phyloP scores from a whole-genome alignment of 2,888 invertebrate genomes.

The Napeogenes inachia region DNA sequence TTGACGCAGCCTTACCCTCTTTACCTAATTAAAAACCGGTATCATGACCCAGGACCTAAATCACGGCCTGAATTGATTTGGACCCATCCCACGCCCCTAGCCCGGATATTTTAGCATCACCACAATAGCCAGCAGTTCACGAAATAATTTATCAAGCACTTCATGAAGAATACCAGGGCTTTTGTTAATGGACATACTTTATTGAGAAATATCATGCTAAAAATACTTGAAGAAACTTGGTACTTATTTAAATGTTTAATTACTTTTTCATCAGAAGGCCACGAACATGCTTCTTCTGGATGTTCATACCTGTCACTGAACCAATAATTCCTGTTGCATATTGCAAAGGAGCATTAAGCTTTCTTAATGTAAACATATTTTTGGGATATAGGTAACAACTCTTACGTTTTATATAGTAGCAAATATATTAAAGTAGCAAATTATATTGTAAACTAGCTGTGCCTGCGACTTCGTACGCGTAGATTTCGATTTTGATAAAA shows the following conservation, averaged over 20 bases:
- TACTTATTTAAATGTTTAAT: not conserved
- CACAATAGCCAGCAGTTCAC: conserved; percentile 30
- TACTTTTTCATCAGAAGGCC: too few species aligned
- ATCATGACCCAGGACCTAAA: conserved; percentile 29
- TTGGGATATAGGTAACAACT: too few species aligned
- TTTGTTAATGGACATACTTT: not conserved
- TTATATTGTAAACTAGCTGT: too few species aligned
- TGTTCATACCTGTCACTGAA: too few species aligned
- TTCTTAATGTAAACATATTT: too few species aligned
- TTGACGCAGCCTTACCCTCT: conserved; percentile 41
- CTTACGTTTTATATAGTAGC: too few species aligned
- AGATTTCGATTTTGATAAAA: too few species aligned
- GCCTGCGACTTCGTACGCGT: too few species aligned
- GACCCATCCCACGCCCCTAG: conserved; percentile 20
- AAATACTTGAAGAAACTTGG: not conserved
- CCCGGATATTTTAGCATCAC: conserved; percentile 28
- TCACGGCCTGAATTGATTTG: conserved; percentile 32
- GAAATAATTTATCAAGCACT: conserved; percentile 24
- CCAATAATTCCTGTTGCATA: too few species aligned
- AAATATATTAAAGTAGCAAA: too few species aligned
- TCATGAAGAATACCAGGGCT: conserved; percentile 5
- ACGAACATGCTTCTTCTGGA: too few species aligned
- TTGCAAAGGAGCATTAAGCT: too few species aligned
- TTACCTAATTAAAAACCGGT: conserved; percentile 60
- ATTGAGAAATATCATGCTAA: not conserved